These are phyloP conservation scores for Oedothorax gibbosus DNA, from an alignment of 1,140 invertebrate species.

Conservation along the genomic window DNA sequence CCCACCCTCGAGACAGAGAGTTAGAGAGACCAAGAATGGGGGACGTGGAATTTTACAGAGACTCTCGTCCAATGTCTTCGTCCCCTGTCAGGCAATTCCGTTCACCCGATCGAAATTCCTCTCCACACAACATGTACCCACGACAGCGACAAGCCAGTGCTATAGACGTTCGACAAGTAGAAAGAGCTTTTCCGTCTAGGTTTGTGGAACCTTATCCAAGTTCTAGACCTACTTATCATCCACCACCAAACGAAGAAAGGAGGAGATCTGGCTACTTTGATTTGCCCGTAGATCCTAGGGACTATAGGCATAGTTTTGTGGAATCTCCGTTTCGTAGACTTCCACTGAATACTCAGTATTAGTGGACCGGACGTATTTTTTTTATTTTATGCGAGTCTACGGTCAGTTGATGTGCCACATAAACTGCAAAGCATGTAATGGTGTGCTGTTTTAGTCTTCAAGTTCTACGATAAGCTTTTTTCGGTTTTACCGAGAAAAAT, in stretches of 20 bases:
- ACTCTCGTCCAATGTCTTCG: conserved; percentile 46
- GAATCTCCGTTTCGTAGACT: conserved; percentile 54
- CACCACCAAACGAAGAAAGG: conserved; percentile 49
- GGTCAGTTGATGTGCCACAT: conserved; percentile 51
- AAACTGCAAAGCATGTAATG: conserved; percentile 27
- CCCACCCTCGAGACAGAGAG: conserved; percentile 13
- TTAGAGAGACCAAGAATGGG: neutral
- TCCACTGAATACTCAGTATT: conserved; percentile 52
- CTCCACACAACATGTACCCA: conserved; percentile 47
- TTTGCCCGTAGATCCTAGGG: conserved; percentile 54
- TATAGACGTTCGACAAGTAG: conserved; percentile 35
- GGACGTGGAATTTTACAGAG: conserved; percentile 30
- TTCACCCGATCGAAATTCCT: conserved; percentile 54
- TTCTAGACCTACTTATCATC: conserved; percentile 43
- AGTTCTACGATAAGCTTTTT: neutral
- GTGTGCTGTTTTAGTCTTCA: conserved; percentile 1
- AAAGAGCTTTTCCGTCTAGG: conserved; percentile 55
- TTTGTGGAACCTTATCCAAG: conserved; percentile 54
- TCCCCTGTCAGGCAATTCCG: conserved; percentile 51
- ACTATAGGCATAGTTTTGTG: conserved; percentile 58
- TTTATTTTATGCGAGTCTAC: conserved; percentile 5
- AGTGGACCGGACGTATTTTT: neutral
- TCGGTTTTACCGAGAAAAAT: neutral
- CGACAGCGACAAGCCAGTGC: conserved; percentile 44
- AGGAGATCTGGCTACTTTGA: conserved; percentile 59